These are phyloP conservation scores for Ibidorhyncha struthersii DNA, from an alignment of 2,113 vertebrate species.

Conservation along the genomic window DNA sequence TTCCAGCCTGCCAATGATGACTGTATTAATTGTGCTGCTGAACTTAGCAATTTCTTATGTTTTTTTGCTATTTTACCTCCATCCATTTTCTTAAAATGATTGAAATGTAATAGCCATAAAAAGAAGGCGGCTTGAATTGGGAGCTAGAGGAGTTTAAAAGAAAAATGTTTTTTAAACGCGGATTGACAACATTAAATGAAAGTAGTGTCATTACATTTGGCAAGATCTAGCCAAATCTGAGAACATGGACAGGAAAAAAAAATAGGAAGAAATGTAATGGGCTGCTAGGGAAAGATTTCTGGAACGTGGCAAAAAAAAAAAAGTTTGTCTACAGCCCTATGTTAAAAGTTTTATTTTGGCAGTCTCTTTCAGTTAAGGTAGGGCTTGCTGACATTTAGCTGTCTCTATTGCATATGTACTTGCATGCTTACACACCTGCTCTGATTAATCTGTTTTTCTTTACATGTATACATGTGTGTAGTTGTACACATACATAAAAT, in stretches of 20 bases:
- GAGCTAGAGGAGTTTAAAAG: background rate
- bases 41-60: slow-evolving; percentile 43
- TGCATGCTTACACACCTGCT: background rate
- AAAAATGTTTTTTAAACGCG: background rate
- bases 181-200: background rate
- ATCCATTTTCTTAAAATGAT: slow-evolving; percentile 37
- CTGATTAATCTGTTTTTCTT: background rate
- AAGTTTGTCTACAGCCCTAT: background rate
- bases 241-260: background rate
- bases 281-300: background rate
- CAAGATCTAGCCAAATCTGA: background rate
- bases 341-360: background rate
- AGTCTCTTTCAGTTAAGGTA: background rate
- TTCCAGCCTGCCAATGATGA: slow-evolving; percentile 56
- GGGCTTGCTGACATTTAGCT: background rate
- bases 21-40: slow-evolving; percentile 60
- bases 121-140: background rate
- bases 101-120: background rate
- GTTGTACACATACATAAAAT: background rate
- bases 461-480: fast-evolving
- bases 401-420: background rate
- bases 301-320: background rate
- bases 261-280: background rate
- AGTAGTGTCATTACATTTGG: background rate
- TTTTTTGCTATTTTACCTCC: background rate